Conservation (phyloP, 1,140 invertebrate genomes). For the Drosophila yakuba region DNA sequence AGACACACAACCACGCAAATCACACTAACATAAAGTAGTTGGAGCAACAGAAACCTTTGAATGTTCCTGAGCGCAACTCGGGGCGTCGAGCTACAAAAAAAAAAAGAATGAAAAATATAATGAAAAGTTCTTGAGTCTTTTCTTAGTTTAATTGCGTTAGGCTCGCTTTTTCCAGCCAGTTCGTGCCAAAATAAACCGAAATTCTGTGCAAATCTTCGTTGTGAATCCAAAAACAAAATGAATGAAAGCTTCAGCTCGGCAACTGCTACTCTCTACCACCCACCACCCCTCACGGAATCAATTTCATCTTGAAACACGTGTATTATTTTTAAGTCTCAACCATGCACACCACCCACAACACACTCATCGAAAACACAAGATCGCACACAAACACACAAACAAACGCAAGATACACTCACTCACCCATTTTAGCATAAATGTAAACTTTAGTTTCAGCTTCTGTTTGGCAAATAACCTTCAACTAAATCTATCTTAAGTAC, state of each 20-base stretch:
- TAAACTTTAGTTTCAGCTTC: conserved; percentile 64
- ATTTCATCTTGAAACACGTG: conserved; percentile 21
- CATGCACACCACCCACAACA: conserved; percentile 46
- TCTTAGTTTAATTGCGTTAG: conserved; percentile 58
- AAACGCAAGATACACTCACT: conserved; percentile 31
- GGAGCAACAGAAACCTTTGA: conserved; percentile 27
- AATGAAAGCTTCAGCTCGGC: conserved; percentile 47
- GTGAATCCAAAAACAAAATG: conserved; percentile 45
- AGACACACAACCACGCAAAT: conserved; percentile 23
- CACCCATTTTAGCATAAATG: conserved; percentile 72
- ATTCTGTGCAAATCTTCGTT: conserved; percentile 74
- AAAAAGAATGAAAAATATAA: neutral
- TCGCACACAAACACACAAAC: conserved; percentile 38
- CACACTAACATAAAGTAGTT: conserved; percentile 29
- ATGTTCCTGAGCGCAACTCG: conserved; percentile 32
- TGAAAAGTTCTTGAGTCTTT: conserved; percentile 13
- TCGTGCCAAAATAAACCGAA: conserved; percentile 73
- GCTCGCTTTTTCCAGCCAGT: conserved; percentile 65
- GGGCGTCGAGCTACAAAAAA: conserved; percentile 19
- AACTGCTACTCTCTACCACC: conserved; percentile 10
- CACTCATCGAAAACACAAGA: conserved; percentile 11
- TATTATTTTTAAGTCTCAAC: conserved; percentile 71
- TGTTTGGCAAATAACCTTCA: conserved; percentile 62
- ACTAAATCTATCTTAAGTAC: conserved; percentile 63
- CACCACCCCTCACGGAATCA: conserved; percentile 9